These are phyloP conservation scores for Glomeris maerens DNA, from an alignment of 1,140 invertebrate genomes.

Conservation along the genomic window DNA sequence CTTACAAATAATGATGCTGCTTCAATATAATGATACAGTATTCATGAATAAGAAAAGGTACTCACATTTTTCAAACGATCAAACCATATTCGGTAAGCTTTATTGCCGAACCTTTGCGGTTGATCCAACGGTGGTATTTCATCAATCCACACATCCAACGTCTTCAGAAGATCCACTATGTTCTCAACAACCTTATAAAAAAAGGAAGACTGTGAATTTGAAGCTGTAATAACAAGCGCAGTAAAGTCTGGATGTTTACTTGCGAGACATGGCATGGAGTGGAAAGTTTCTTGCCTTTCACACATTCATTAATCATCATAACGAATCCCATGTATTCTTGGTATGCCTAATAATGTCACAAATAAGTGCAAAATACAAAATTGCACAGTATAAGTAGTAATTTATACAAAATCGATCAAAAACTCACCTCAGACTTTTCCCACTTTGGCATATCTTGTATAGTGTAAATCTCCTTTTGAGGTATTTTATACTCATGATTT, in stretches of 20 bases:
- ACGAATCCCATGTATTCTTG: slow-evolving; percentile 78
- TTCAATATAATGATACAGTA: no score
- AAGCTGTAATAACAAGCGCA: not conserved
- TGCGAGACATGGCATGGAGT: slow-evolving; percentile 37
- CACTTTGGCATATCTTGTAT: slow-evolving; percentile 57
- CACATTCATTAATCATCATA: slow-evolving; percentile 63
- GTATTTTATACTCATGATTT: slow-evolving; percentile 46
- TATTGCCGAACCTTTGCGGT: slow-evolving; percentile 92
- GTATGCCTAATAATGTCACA: slow-evolving; percentile 32
- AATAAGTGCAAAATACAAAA: no score
- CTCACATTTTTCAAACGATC: no score
- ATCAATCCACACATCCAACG: slow-evolving; percentile 57
- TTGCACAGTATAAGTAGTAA: slow-evolving; percentile 10
- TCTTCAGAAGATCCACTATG: slow-evolving; percentile 52
- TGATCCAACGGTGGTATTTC: slow-evolving; percentile 82
- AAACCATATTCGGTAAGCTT: slow-evolving; percentile 77
- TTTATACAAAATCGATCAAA: slow-evolving; percentile 16
- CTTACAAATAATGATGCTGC: no score
- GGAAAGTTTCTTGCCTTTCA: slow-evolving; percentile 58
- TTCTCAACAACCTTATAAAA: slow-evolving; percentile 38
- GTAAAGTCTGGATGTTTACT: slow-evolving; percentile 31
- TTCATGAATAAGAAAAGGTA: no score
- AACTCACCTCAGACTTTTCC: slow-evolving; percentile 73
- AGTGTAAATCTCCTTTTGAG: slow-evolving; percentile 51
- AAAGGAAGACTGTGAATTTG: slow-evolving; percentile 1